Percentiles rank a stretch among this genome's conserved stretches.
phyloP scores from a whole-genome alignment of 2,113 vertebrate species.

The Pipa parva region DNA sequence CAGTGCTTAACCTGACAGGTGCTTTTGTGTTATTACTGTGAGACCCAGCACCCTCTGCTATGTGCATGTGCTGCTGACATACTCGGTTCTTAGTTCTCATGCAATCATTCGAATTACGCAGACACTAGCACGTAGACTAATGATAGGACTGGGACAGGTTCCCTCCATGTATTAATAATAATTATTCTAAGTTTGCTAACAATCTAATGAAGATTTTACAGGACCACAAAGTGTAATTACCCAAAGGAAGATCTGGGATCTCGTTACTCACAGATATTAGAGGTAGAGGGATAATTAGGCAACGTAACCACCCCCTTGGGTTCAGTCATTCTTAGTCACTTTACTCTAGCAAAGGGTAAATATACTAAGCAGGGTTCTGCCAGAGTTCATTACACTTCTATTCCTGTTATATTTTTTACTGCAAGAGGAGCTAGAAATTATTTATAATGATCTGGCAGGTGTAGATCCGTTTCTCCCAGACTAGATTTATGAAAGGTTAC shows the following conservation, averaged over 20 bases:
- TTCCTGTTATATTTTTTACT: too few relatives aligned
- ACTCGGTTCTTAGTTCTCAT: neutral
- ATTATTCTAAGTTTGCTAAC: constrained; percentile 39
- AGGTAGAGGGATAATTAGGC: constrained; percentile 37
- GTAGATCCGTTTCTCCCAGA: too few relatives aligned
- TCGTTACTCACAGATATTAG: constrained; percentile 33
- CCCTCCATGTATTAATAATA: constrained; percentile 29
- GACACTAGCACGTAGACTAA: constrained; percentile 1
- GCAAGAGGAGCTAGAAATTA: too few relatives aligned
- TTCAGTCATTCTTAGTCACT: constrained; percentile 32
- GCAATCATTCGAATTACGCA: neutral
- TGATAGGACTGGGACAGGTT: constrained; percentile 8
- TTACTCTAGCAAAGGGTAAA: constrained; percentile 6
- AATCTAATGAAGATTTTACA: constrained; percentile 36
- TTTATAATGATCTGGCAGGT: too few relatives aligned
- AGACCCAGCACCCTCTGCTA: neutral
- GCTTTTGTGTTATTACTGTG: too few relatives aligned
- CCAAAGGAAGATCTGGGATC: constrained; percentile 21
- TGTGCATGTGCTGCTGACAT: neutral
- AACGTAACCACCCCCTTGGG: constrained; percentile 28
- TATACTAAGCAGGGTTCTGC: neutral
- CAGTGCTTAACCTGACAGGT: too few relatives aligned
- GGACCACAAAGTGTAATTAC: constrained; percentile 35
- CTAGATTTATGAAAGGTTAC: too few relatives aligned
- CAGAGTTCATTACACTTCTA: too few relatives aligned